Base-by-base conservation (phyloP, 2,797 vertebrate species). In the Ptychobarbus kaznakovi region DNA sequence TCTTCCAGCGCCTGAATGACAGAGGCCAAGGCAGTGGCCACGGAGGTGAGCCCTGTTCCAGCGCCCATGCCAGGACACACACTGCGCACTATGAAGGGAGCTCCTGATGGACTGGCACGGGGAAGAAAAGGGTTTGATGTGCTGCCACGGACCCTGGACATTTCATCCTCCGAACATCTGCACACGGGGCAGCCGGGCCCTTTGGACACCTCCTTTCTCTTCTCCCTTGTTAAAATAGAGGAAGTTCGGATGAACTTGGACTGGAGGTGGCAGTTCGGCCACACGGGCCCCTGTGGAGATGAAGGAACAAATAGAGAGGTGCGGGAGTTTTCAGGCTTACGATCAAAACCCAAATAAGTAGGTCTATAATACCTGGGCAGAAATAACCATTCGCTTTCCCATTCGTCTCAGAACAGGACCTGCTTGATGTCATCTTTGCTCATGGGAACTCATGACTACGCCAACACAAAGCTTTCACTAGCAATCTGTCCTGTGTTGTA, bases 31-130 rank as follows among this genome's bases (percentile, higher is more conserved):
- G 76, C 65, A 7, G 61, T 63, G 61, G 25, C 25, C 61, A 63
- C 25, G 79, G 81, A 22, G 83, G 79, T 86, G 86, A 87, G 83
- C 87, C 85, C 85, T 80, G 83, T 90, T 90, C 89, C 89, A 82
- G 69, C 35, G 28, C 56, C 22, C 61, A 25, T 82, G 87, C 88
- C 89, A 90, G 87, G 86, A 90, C 83, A 88, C 87, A 87, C 88
- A 90, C 85, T 86, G 81, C 40, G 87, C 81, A 74, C 66, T 44
- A 18, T 56, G 81, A 81, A 72, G 80, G 72, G 78, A 86, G 63
- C 63, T 85, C 75, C 68, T 68, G 82, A 80, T 32, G 13, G 73
- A 32, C 63, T 65, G 63, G 80, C 66, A 63, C 15, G 25, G 51
- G 28, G 83, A 75, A 65, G 58, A 75, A 82, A 46, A 66, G 32